These are phyloP conservation scores for Lycaon pictus DNA, from an alignment of 2,113 vertebrate genomes.

Conservation along the genomic window DNA sequence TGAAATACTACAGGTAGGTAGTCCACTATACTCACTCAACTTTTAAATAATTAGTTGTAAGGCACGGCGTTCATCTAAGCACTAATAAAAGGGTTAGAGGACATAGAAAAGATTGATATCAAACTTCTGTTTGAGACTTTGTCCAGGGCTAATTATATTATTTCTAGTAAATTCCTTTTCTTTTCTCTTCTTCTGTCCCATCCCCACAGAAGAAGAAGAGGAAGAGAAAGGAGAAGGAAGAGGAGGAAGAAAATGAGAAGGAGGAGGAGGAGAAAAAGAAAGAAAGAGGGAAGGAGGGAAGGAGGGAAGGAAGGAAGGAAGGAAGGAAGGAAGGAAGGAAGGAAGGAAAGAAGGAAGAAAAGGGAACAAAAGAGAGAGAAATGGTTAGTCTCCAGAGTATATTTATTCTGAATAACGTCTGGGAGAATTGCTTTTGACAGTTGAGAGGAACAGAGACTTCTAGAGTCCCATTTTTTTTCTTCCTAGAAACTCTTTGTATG, in stretches of 20 bases:
- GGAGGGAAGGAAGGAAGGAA: too few species aligned
- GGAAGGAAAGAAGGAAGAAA: background rate
- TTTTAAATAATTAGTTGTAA: conserved; percentile 43
- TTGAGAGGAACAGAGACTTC: background rate
- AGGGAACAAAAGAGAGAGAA: background rate
- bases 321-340: background rate
- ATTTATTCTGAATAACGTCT: conserved; percentile 1
- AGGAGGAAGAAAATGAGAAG: background rate
- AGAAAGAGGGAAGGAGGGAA: background rate
- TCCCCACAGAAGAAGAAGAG: background rate
- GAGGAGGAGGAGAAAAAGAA: too few species aligned
- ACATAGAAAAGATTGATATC: background rate
- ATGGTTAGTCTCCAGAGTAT: background rate
- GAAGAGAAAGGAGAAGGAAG: background rate
- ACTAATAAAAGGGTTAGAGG: background rate
- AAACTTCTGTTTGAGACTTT: conserved; percentile 15
- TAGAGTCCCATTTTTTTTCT: background rate
- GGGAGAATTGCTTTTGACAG: background rate
- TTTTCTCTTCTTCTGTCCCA: background rate
- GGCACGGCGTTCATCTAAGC: background rate
- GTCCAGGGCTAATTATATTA: background rate
- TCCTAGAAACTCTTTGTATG: background rate
- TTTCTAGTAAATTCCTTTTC: conserved; percentile 1
- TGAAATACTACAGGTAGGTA: background rate
- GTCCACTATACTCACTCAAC: background rate